These are phyloP conservation scores for Pyxicephalus adspersus DNA, from an alignment of 2,113 vertebrate genomes.

Conservation along the genomic window DNA sequence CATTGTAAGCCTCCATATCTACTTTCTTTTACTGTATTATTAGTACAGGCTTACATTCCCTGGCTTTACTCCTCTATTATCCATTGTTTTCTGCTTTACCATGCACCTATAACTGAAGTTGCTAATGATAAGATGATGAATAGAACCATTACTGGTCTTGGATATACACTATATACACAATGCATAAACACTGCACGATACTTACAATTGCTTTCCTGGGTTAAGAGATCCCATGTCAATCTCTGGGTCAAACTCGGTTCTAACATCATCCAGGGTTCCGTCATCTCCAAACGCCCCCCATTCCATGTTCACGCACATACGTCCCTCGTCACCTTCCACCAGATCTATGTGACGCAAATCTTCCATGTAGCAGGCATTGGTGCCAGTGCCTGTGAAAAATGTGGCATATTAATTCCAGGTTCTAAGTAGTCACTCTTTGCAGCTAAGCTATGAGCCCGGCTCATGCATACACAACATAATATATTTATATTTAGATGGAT, in stretches of 20 bases:
- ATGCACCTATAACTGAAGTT: too few species aligned
- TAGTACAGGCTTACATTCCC: too few species aligned
- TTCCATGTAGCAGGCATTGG: constrained; percentile 98
- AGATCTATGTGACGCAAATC: constrained; percentile 92
- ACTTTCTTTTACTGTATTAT: too few species aligned
- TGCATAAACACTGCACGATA: constrained; percentile 6
- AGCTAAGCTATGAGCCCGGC: too few species aligned
- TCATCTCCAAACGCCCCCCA: constrained; percentile 97
- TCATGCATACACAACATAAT: too few species aligned
- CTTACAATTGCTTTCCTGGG: constrained; percentile 95
- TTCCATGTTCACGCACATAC: constrained; percentile 97
- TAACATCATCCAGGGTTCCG: constrained; percentile 81
- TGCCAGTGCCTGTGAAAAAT: constrained; percentile 82
- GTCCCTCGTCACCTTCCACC: constrained; percentile 91
- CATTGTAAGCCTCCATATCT: too few species aligned
- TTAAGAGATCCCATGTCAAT: constrained; percentile 94
- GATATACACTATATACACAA: neutral
- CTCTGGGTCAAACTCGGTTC: constrained; percentile 88
- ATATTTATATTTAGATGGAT: too few species aligned
- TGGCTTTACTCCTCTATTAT: too few species aligned
- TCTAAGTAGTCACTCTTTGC: too few species aligned
- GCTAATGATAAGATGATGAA: too few species aligned
- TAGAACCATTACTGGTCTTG: neutral
- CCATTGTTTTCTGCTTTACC: too few species aligned
- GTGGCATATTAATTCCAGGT: fast-evolving